Evolutionary conservation across 2,797 vertebrate species (phyloP).

Genomic region (Lagocephalus sceleratus): DNA sequence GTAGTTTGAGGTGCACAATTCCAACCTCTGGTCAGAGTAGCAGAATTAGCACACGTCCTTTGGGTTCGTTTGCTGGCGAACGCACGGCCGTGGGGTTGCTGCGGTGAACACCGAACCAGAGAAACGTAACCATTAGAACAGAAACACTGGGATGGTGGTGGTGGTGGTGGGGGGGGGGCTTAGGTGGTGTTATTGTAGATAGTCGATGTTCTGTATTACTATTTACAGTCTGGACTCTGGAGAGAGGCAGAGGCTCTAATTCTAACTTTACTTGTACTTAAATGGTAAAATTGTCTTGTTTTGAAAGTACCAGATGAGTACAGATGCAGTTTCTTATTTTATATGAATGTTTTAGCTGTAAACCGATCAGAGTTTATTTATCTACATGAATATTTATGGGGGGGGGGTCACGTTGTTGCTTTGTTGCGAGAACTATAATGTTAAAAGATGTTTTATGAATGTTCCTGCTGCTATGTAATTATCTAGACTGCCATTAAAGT

Average conservation of each 20-base stretch:
- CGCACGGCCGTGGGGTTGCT: too few relatives aligned
- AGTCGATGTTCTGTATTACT: conserved; percentile 42
- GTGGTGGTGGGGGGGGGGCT: too few relatives aligned
- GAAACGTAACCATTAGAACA: too few relatives aligned
- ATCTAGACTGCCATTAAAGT: conserved; percentile 70
- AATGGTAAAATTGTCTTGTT: conserved; percentile 53
- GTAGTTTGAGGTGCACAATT: too few relatives aligned
- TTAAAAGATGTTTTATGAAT: conserved; percentile 66
- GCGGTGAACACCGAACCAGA: too few relatives aligned
- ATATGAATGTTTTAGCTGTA: conserved; percentile 47
- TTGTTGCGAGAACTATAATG: conserved; percentile 44
- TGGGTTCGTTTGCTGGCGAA: too few relatives aligned
- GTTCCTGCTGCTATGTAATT: conserved; percentile 71
- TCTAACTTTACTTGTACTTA: conserved; percentile 42
- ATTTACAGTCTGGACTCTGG: conserved; percentile 35
- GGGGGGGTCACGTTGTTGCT: conserved; percentile 41
- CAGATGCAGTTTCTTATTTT: conserved; percentile 27
- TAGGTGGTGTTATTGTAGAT: conserved; percentile 44
- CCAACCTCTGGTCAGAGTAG: too few relatives aligned
- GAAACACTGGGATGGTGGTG: too few relatives aligned
- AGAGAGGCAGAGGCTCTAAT: conserved; percentile 19
- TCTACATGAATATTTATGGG: conserved; percentile 66
- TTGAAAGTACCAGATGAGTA: conserved; percentile 44
- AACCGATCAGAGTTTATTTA: conserved; percentile 60
- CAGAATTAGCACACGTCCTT: too few relatives aligned